Evolutionary conservation across 2,113 vertebrate genomes (phyloP), one percentile per base, ranked within the genome.

Genomic region (Myrmophylax atrothorax): DNA sequence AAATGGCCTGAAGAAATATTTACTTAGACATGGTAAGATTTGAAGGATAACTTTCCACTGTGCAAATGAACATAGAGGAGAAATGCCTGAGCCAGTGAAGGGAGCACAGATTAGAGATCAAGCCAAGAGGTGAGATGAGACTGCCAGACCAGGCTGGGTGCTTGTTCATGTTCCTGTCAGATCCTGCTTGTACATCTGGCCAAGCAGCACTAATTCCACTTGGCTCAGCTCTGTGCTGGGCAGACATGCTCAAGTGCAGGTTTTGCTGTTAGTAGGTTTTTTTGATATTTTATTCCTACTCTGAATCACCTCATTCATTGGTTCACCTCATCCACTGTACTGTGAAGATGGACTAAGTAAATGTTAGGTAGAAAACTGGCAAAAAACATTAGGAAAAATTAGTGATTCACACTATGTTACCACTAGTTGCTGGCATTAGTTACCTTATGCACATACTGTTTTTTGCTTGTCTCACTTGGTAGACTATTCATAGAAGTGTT

Each of bases 391-490:
- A 53, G 52, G n/a, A 55, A 66, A 60, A n/a, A 83, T 23, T 14
- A 56, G 47, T 28, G 47, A 38, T 33, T 15, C 17, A 24, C 15
- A 20, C 47, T 66, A n/a, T 0, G 1, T 38, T 35, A 53, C 23
- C 35, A 20, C 49, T 77, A 60, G 33, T 26, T 44, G 72, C 66
- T 68, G 53, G 46, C 6, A 25, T 56, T 26, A 68, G 37, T 28
- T 78, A 35, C 26, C 13, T 50, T 62, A 60, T 6, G 14, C 26
- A 38, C 46, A 33, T 33, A 25, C 7, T 49, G 18, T 10, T 42
- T 66, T 67, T 78, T 44, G 91, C 56, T 98, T 94, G 6, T 97
- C 97, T 12, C 89, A 59, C n/a, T 94, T 84, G 75, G 74, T 91
- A 69, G 95, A 93, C 8, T 98, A 96, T 64, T 97, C 50, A 5